These are phyloP conservation scores for Erebia ligea DNA, from an alignment of 2,888 invertebrate genomes.

Conservation along the genomic window DNA sequence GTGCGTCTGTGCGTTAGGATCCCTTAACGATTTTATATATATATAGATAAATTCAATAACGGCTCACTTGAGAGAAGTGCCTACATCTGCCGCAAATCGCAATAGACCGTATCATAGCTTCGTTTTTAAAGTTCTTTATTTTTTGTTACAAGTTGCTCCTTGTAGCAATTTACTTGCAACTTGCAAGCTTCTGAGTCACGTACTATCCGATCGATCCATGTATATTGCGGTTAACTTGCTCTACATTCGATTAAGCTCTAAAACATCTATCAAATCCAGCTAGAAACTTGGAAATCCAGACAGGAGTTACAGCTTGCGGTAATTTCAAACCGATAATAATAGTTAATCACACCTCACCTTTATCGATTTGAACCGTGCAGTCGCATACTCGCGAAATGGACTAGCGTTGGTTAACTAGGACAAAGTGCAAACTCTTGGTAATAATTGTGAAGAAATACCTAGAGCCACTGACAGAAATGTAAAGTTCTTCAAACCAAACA, in stretches of 20 bases:
- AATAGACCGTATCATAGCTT: background rate
- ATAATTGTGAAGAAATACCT: too few species aligned
- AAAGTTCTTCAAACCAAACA: too few species aligned
- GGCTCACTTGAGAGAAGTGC: too few species aligned
- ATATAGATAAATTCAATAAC: too few species aligned
- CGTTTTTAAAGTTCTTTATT: background rate
- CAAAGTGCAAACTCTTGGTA: too few species aligned
- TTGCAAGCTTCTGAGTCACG: background rate
- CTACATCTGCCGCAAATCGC: background rate
- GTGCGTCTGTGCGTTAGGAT: too few species aligned
- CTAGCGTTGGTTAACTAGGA: too few species aligned
- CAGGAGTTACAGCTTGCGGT: background rate
- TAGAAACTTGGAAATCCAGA: background rate
- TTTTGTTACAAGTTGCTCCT: background rate
- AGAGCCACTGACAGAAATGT: too few species aligned
- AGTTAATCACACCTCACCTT: too few species aligned
- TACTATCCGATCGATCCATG: background rate
- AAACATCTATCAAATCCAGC: background rate
- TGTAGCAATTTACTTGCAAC: background rate
- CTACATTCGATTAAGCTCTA: slow-evolving; percentile 7
- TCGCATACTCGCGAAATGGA: too few species aligned
- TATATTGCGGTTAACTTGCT: slow-evolving; percentile 5
- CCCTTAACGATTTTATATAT: too few species aligned
- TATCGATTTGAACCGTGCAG: too few species aligned
- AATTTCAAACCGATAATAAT: background rate